Conservation (phyloP, 2,113 vertebrate species). For the Asarcornis scutulata region DNA sequence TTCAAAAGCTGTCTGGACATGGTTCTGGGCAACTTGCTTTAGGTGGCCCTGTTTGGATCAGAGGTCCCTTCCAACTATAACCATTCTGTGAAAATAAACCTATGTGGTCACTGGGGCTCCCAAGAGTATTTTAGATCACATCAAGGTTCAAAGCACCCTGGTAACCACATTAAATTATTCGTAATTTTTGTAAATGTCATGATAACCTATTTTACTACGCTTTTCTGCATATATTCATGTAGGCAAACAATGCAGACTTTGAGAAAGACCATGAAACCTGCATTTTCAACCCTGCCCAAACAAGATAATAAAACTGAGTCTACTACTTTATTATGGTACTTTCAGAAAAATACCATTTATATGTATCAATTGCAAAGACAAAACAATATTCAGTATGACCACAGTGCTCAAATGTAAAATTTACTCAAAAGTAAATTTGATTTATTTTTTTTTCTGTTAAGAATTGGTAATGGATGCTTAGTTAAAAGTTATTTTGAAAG, state of each 20-base stretch:
- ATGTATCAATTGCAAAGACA: background rate
- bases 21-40: too few species aligned
- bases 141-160: background rate
- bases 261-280: background rate
- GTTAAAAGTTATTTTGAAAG: constrained; percentile 7
- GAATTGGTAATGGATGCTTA: background rate
- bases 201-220: background rate
- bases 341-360: background rate
- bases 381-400: background rate
- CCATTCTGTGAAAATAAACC: background rate
- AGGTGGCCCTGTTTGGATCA: too few species aligned
- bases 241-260: background rate
- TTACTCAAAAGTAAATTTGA: background rate
- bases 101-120: background rate
- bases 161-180: background rate
- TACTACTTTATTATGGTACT: background rate
- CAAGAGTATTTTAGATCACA: background rate
- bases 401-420: background rate
- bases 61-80: too few species aligned
- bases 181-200: background rate
- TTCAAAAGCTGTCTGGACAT: too few species aligned
- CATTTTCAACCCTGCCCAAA: background rate
- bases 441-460: constrained; percentile 2
- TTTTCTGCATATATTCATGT: background rate
- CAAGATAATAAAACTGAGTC: background rate